Evolutionary conservation across 2,797 vertebrate genomes (phyloP).

Genomic region (Varecia variegata): DNA sequence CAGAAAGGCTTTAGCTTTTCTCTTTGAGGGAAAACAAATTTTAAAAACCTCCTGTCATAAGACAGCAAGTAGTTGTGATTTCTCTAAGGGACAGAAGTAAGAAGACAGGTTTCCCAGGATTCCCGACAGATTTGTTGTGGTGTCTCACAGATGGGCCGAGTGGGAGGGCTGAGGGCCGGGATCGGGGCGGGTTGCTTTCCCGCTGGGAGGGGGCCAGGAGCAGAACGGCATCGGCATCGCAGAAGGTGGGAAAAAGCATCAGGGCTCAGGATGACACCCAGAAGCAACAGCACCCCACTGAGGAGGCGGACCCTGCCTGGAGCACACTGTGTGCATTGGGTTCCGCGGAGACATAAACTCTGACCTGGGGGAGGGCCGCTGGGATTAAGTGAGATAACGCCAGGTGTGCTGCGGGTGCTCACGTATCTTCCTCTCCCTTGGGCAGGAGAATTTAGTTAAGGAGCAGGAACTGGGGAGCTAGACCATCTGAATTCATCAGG

Average conservation of each 20-base stretch:
- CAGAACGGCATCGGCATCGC: background rate
- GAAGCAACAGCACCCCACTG: rapidly evolving
- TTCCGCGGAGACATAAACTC: background rate
- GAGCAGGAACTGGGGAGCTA: background rate
- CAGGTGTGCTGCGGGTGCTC: no score
- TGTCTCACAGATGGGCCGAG: background rate
- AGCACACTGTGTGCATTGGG: rapidly evolving
- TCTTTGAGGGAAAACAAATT: background rate
- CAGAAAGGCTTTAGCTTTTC: background rate
- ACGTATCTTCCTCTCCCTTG: rapidly evolving
- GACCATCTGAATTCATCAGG: background rate
- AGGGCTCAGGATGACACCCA: rapidly evolving
- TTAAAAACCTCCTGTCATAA: background rate
- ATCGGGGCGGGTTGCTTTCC: background rate
- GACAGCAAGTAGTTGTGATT: background rate
- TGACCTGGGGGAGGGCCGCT: background rate
- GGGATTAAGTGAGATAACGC: background rate
- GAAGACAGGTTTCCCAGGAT: background rate
- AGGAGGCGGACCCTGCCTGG: rapidly evolving
- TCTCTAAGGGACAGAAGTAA: background rate
- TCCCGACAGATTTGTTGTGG: background rate
- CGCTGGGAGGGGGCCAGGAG: background rate
- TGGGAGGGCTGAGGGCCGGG: background rate
- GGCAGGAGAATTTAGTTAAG: background rate
- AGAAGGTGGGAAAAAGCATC: rapidly evolving